phyloP scores from a whole-genome alignment of 2,797 vertebrate genomes.

The Paguma larvata region DNA sequence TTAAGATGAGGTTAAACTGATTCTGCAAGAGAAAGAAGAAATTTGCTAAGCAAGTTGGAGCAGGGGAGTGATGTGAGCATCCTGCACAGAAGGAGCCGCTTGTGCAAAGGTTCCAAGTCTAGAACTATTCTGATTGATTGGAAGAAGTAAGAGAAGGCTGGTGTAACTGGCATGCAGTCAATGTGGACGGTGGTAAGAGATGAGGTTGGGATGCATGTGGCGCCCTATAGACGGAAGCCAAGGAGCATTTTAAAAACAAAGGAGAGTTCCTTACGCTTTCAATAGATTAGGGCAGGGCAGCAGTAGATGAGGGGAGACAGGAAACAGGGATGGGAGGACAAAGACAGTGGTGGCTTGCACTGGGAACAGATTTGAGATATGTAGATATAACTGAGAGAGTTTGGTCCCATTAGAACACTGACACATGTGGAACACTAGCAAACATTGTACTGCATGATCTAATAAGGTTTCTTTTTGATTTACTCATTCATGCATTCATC shows the following conservation, averaged over 20 bases:
- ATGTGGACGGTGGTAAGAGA: background rate
- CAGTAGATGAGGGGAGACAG: background rate
- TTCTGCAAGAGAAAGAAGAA: background rate
- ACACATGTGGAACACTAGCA: background rate
- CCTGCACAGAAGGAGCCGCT: background rate
- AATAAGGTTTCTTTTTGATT: background rate
- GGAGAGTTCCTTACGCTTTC: background rate
- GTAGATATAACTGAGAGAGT: background rate
- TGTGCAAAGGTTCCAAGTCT: background rate
- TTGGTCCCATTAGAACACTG: background rate
- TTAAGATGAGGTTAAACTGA: slow-evolving; percentile 6
- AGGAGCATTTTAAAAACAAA: background rate
- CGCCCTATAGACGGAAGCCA: background rate
- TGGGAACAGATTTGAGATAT: background rate
- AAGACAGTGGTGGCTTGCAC: background rate
- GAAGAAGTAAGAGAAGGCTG: background rate
- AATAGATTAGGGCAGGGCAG: background rate
- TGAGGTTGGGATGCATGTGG: background rate
- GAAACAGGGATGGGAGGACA: background rate
- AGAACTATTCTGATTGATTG: background rate
- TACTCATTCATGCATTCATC: background rate
- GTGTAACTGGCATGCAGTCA: background rate
- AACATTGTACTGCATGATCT: background rate
- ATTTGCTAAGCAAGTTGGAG: background rate
- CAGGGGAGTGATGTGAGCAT: background rate